Base-by-base conservation (phyloP, 1,140 invertebrate genomes). In the Dinothrombium tinctorium region DNA sequence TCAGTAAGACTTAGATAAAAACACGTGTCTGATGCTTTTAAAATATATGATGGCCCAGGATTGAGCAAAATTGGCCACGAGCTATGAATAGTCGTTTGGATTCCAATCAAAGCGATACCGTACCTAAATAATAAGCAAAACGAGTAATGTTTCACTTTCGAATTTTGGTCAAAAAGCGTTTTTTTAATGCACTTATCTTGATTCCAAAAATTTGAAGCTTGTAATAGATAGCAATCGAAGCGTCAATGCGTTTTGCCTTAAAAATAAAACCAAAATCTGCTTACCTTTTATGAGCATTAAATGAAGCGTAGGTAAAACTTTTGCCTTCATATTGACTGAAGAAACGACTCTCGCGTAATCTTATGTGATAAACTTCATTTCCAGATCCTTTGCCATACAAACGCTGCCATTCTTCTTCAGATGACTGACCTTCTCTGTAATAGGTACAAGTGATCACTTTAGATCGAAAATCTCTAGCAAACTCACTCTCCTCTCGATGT, bases 1-100 rank as follows among this genome's bases (percentile, higher is more conserved):
- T 95, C 92, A 19, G 86, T 92, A 43, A 94, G 90, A 61, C 81
- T 89, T 76, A 95, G 81, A 59, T 96, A 96, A 62, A 94, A 96
- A 56, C 87, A 92, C 20, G 82, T 87, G 58, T 96, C 89, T 48
- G 77, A 78, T 2, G 55, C 49, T 61, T 90, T 86, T 80, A 96
- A 29, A 17, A 47, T 36, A 62, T 96, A 87, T 20, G 82, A 64
- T 1, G 87, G 87, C 12, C 89, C 89, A 1, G 90, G 89, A 63
- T 96, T 96, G 21, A 96, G 62, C 28, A 92, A 72, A 49, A 96
- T 95, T 1, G 81, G 51, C 51, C 50, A 56, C 77, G 54, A 86
- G 72, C 62, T 89, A 12, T 77, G 75, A 43, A 89, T 65, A 58
- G 90, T 79, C 0, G 81, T 72, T 42, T 86, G 70, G 4, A 96